Percentiles rank a stretch among this genome's conserved stretches.
Conservation (phyloP, 2,888 invertebrate species). For the Noctua janthina region DNA sequence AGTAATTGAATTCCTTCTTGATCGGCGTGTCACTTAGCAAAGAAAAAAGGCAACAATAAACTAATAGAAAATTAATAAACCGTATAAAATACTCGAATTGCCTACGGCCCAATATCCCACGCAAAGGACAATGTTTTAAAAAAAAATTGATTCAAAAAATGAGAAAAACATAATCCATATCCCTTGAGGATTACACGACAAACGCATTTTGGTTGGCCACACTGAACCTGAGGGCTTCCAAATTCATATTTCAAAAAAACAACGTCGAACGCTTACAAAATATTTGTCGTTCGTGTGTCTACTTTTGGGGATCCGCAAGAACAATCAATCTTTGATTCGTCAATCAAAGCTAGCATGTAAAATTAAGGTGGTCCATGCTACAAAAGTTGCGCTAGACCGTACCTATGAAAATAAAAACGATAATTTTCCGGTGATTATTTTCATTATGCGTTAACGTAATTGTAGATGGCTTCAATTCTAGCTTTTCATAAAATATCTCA, state of each 20-base stretch:
- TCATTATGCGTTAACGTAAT: not conserved
- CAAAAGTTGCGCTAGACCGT: not conserved
- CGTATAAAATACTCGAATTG: conserved; percentile 75
- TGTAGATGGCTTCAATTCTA: not conserved
- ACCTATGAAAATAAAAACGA: not conserved
- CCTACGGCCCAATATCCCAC: conserved; percentile 82
- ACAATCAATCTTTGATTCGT: not conserved
- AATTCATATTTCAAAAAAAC: conserved; percentile 81
- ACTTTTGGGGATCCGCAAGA: conserved; percentile 64
- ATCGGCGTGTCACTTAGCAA: conserved; percentile 53
- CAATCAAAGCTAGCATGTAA: not conserved
- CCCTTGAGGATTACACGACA: conserved; percentile 89
- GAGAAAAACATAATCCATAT: conserved; percentile 82
- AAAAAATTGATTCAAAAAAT: conserved; percentile 84
- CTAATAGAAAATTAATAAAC: conserved; percentile 84
- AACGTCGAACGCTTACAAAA: conserved; percentile 69
- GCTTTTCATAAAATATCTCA: not conserved
- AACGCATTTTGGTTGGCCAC: conserved; percentile 89
- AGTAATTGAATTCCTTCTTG: conserved; percentile 43
- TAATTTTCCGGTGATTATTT: not conserved
- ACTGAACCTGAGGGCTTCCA: conserved; percentile 82
- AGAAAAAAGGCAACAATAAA: conserved; percentile 74
- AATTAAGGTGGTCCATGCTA: too few relatives aligned
- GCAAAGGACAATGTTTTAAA: conserved; percentile 79
- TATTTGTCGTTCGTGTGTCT: conserved; percentile 71